A percentile compares a stretch with the other conserved stretches of the same genome.
phyloP scores from a whole-genome alignment of 2,888 invertebrate species.

The Stenoptilia bipunctidactyla region DNA sequence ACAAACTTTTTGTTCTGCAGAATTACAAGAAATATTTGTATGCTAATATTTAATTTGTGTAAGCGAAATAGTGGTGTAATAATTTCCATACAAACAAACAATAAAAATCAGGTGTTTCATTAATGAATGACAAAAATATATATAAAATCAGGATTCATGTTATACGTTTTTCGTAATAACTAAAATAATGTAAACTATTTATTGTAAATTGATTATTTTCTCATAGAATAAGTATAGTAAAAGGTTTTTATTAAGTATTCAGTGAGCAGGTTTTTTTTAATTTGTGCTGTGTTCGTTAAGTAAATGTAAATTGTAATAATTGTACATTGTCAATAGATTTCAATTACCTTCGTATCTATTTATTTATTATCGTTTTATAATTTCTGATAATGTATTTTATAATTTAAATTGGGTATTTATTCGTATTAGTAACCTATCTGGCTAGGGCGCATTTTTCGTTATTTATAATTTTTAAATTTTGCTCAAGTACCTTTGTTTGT shows the following conservation, averaged over 20 bases:
- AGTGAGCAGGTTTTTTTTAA: slow-evolving; percentile 53
- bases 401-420: slow-evolving; percentile 37
- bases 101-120: no score
- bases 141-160: slow-evolving; percentile 54
- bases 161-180: slow-evolving; percentile 52
- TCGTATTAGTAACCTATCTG: slow-evolving; percentile 42
- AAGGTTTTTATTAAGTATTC: slow-evolving; percentile 52
- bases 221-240: slow-evolving; percentile 57
- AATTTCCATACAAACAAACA: no score
- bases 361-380: slow-evolving; percentile 62
- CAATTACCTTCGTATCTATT: slow-evolving; percentile 46
- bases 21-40: no score
- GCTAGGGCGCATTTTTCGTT: slow-evolving; percentile 54
- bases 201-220: slow-evolving; percentile 59
- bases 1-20: no score
- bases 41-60: no score
- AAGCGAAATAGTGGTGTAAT: no score
- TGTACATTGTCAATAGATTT: slow-evolving; percentile 66
- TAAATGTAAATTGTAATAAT: slow-evolving; percentile 67
- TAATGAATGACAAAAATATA: slow-evolving; percentile 5
- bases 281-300: slow-evolving; percentile 71
- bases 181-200: slow-evolving; percentile 51
- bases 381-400: slow-evolving; percentile 31
- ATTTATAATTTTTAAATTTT: slow-evolving; percentile 36
- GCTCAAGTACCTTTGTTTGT: slow-evolving; percentile 53